phyloP scores from a whole-genome alignment of 2,888 invertebrate genomes.

The Stramonita haemastoma region DNA sequence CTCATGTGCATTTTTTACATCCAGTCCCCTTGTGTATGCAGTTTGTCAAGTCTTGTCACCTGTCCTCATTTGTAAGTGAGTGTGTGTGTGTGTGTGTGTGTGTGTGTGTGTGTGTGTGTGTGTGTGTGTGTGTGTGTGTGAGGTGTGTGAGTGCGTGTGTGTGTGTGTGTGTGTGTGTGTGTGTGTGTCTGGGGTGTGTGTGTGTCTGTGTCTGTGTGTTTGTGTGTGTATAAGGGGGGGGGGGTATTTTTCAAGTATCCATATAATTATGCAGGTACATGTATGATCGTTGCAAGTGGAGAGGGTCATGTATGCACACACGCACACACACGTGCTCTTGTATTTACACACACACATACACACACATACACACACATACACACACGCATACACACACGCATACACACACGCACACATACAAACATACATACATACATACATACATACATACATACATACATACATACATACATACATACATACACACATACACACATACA shows the following conservation, averaged over 20 bases:
- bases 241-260: too few species aligned
- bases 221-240: not conserved
- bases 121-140: not conserved
- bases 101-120: not conserved
- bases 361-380: not conserved
- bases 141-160: not conserved
- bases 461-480: not conserved
- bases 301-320: not conserved
- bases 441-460: not conserved
- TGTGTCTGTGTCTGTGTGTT: not conserved
- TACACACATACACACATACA: not conserved
- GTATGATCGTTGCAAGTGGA: not conserved
- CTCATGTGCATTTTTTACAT: too few species aligned
- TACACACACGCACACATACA: not conserved
- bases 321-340: not conserved
- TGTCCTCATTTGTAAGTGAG: not conserved
- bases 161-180: not conserved
- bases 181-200: not conserved
- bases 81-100: not conserved
- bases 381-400: not conserved
- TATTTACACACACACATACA: constrained; percentile 9
- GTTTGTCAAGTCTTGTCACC: not conserved
- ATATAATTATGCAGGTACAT: too few species aligned
- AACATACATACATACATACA: not conserved
- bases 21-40: too few species aligned